Conservation (phyloP, 1,140 invertebrate genomes). For the Bursaphelenchus mucronatus region DNA sequence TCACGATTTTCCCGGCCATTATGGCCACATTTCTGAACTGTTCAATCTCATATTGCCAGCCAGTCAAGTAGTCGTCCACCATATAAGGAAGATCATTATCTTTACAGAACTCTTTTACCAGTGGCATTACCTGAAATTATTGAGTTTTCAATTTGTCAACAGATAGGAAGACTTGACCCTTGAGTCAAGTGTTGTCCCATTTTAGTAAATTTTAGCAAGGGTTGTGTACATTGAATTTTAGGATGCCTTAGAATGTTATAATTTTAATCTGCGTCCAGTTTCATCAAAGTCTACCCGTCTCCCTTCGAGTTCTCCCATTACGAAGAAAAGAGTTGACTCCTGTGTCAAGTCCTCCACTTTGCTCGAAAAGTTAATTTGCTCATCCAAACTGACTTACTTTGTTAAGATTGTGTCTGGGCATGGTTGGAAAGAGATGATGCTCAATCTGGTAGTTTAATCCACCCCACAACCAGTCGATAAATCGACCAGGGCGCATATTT, state of each 20-base stretch:
- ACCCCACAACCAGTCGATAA: slow-evolving; percentile 62
- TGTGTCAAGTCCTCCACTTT: slow-evolving; percentile 4
- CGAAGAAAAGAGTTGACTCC: neutral
- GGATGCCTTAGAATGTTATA: too few species aligned
- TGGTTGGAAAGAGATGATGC: slow-evolving; percentile 61
- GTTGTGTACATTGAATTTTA: too few species aligned
- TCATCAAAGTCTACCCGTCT: too few species aligned
- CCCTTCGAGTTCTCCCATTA: neutral
- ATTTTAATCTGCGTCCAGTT: too few species aligned
- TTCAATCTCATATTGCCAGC: slow-evolving; percentile 51
- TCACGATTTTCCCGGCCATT: slow-evolving; percentile 37
- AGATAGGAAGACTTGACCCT: neutral
- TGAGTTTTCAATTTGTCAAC: neutral
- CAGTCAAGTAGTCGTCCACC: slow-evolving; percentile 59
- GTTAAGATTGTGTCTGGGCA: slow-evolving; percentile 56
- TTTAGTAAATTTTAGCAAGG: slow-evolving; percentile 2
- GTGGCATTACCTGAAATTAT: slow-evolving; percentile 53
- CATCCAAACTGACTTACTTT: slow-evolving; percentile 29
- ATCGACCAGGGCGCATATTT: slow-evolving; percentile 57
- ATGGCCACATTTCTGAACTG: slow-evolving; percentile 53
- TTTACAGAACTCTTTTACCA: slow-evolving; percentile 57
- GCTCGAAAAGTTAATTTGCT: neutral
- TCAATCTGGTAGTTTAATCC: slow-evolving; percentile 62
- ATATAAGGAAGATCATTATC: slow-evolving; percentile 59
- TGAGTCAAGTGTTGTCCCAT: neutral